Percentiles rank a stretch among this genome's conserved stretches.
phyloP scores from a whole-genome alignment of 2,797 vertebrate species.

The Cossypha dichroa region DNA sequence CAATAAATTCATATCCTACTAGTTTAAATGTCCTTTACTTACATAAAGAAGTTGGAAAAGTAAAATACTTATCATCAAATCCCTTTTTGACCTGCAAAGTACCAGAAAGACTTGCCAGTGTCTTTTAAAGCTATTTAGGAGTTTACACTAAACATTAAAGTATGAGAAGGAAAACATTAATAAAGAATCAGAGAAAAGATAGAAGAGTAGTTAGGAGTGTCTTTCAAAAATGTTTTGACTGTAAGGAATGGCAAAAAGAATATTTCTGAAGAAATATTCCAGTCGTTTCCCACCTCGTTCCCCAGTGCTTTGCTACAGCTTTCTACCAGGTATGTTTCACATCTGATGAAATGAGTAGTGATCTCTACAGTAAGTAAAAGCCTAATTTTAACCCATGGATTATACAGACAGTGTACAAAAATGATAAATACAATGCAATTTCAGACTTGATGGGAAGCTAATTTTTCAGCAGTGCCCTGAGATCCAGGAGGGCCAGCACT shows the following conservation, averaged over 20 bases:
- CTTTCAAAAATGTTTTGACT: neutral
- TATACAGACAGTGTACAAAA: neutral
- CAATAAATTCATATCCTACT: neutral
- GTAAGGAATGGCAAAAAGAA: neutral
- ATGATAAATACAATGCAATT: neutral
- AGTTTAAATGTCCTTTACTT: neutral
- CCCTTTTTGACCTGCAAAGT: neutral
- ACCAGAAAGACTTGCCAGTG: neutral
- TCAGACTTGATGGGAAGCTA: neutral
- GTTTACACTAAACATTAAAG: neutral
- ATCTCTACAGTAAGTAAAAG: neutral
- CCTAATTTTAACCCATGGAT: neutral
- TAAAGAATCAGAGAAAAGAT: neutral
- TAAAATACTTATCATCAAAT: neutral
- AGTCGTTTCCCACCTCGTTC: neutral
- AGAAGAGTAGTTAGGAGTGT: neutral
- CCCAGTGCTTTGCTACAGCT: neutral
- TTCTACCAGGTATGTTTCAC: neutral
- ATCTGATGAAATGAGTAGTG: neutral
- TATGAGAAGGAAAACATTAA: neutral
- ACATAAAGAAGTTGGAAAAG: neutral
- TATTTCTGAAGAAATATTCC: neutral
- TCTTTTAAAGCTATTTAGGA: neutral
- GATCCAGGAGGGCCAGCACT: accelerated
- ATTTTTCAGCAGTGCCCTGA: neutral